Evolutionary conservation across 2,113 vertebrate species (phyloP).

Genomic region (Gallinago media): DNA sequence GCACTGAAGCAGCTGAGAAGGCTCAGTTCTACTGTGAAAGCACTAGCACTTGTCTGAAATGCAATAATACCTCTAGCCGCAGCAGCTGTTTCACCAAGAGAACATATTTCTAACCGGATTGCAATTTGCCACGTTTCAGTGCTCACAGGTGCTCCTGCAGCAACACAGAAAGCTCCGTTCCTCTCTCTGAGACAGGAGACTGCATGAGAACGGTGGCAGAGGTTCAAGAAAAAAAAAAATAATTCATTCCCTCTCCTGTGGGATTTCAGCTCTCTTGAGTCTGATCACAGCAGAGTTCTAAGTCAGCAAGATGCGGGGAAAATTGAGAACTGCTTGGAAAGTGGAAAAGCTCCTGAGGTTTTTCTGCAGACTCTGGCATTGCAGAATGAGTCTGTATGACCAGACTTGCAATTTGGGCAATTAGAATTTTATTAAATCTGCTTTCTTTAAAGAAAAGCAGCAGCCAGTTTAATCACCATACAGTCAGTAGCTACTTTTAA

Average conservation of each 20-base stretch:
- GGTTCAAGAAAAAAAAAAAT: background rate
- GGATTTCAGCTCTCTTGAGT: background rate
- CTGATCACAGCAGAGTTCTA: background rate
- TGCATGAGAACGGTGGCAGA: background rate
- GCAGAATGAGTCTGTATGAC: background rate
- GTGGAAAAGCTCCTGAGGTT: background rate
- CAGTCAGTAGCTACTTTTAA: background rate
- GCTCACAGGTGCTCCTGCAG: slow-evolving; percentile 14
- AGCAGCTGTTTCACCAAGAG: background rate
- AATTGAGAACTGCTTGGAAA: slow-evolving; percentile 9
- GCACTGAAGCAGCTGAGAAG: background rate
- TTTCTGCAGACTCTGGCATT: background rate
- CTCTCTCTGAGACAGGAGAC: background rate
- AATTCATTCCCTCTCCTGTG: background rate
- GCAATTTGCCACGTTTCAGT: background rate
- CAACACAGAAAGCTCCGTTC: background rate
- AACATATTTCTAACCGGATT: background rate
- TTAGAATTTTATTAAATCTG: background rate
- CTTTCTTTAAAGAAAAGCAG: background rate
- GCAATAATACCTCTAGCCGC: background rate
- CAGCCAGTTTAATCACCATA: background rate
- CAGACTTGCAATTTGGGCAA: background rate
- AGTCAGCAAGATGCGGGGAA: background rate
- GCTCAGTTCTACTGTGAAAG: background rate
- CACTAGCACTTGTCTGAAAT: background rate